These are phyloP conservation scores for Biston stratarius DNA, from an alignment of 2,888 invertebrate genomes.

Conservation along the genomic window DNA sequence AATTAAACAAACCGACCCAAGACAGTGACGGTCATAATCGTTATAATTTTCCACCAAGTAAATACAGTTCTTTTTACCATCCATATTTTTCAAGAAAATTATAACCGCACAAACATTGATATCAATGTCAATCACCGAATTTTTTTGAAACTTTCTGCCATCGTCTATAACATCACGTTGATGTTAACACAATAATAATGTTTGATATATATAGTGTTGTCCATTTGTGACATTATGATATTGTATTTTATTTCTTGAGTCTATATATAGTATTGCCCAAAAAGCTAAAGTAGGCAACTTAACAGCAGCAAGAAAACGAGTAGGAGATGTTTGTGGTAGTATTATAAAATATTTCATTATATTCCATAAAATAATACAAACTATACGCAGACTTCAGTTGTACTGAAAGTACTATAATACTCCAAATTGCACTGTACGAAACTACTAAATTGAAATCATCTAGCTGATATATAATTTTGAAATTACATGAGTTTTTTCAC, in stretches of 20 bases:
- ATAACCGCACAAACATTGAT: no score
- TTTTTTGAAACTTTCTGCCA: neutral
- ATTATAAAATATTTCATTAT: no score
- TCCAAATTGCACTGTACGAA: constrained; percentile 59
- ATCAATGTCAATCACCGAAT: neutral
- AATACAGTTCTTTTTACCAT: no score
- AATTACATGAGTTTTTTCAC: constrained; percentile 99
- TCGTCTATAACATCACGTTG: neutral
- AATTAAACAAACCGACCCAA: neutral
- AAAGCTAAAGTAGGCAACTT: neutral
- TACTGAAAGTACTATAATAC: constrained; percentile 49
- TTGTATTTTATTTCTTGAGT: no score
- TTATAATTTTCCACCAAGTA: no score
- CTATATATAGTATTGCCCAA: neutral
- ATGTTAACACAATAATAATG: neutral
- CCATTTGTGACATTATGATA: neutral
- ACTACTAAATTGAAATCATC: constrained; percentile 69
- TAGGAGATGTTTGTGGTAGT: no score
- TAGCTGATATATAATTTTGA: constrained; percentile 78
- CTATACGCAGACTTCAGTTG: constrained; percentile 56
- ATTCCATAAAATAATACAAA: constrained; percentile 10
- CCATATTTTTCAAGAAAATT: neutral
- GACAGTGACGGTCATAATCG: neutral
- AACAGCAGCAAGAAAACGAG: neutral
- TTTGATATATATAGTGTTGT: neutral